These are phyloP conservation scores for Daphoenositta chrysoptera DNA, from an alignment of 2,113 vertebrate genomes.

Conservation along the genomic window DNA sequence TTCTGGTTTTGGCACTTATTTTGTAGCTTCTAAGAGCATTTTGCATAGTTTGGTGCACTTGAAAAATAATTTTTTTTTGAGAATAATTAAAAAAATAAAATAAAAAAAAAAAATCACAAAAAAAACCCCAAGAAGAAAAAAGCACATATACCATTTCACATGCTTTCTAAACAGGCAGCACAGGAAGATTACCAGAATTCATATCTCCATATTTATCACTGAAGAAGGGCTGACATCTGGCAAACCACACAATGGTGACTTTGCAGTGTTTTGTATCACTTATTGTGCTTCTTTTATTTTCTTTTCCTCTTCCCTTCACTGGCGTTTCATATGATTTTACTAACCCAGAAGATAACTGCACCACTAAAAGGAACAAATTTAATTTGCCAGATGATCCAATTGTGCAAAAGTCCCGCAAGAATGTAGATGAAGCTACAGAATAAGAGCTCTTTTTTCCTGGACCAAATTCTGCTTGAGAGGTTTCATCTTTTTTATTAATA, in stretches of 20 bases:
- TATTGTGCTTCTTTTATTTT: background rate
- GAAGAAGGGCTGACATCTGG: background rate
- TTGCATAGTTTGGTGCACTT: fast-evolving
- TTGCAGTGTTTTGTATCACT: background rate
- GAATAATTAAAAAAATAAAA: background rate
- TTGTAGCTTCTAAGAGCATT: background rate
- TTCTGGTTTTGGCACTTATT: background rate
- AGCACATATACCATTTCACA: background rate
- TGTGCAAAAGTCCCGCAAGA: background rate
- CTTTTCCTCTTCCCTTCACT: background rate
- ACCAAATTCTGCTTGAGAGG: background rate
- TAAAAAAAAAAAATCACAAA: background rate
- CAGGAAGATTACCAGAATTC: background rate
- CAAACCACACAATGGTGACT: background rate
- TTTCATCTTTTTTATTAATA: background rate
- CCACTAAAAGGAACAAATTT: background rate
- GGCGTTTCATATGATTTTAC: background rate
- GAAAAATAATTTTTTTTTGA: background rate
- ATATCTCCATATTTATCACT: background rate
- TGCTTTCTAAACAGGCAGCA: background rate
- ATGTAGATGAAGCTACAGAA: background rate
- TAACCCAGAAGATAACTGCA: background rate
- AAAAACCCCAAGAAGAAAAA: background rate
- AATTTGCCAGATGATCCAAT: background rate
- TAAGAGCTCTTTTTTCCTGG: background rate